Evolutionary conservation across 1,140 invertebrate species (phyloP).

Genomic region (Drosophila repleta): DNA sequence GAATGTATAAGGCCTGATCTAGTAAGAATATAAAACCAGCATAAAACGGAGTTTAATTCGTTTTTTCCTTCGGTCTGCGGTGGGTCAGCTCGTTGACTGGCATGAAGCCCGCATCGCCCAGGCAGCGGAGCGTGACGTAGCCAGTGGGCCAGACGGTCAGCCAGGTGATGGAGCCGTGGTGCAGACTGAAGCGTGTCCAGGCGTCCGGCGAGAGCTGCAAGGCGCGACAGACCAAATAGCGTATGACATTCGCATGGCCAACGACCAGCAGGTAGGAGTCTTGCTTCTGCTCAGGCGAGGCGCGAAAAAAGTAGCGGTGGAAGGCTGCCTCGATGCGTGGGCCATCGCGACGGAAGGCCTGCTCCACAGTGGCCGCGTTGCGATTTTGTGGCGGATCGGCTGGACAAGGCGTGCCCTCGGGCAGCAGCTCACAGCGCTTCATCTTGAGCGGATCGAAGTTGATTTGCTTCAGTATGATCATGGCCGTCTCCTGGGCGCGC

Average conservation of each 20-base stretch:
- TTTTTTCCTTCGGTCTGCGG: slow-evolving; percentile 14
- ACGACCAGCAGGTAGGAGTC: slow-evolving; percentile 96
- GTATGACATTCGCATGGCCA: slow-evolving; percentile 99
- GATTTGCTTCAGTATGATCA: slow-evolving; percentile 87
- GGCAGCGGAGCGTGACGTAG: slow-evolving; percentile 89
- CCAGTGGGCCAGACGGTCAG: slow-evolving; percentile 93
- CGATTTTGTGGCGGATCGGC: slow-evolving; percentile 94
- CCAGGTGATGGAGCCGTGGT: slow-evolving; percentile 97
- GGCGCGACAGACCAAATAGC: slow-evolving; percentile 98
- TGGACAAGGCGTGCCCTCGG: slow-evolving; percentile 96
- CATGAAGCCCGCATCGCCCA: slow-evolving; percentile 96
- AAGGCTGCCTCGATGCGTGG: slow-evolving; percentile 98
- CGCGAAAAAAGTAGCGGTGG: slow-evolving; percentile 95
- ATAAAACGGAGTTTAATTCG: background rate
- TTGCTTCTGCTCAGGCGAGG: slow-evolving; percentile 90
- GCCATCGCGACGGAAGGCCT: slow-evolving; percentile 94
- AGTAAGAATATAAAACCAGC: background rate
- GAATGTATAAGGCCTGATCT: too few relatives aligned
- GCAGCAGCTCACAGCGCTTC: slow-evolving; percentile 89
- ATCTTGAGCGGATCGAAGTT: slow-evolving; percentile 84
- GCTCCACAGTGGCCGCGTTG: slow-evolving; percentile 88
- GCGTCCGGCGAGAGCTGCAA: slow-evolving; percentile 98
- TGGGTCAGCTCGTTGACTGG: slow-evolving; percentile 83
- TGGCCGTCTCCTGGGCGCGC: slow-evolving; percentile 94
- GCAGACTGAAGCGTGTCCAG: slow-evolving; percentile 95